A percentile compares a stretch with the other conserved stretches of the same genome.
These are phyloP conservation scores for Dendroctonus valens DNA, from an alignment of 1,140 invertebrate species.

Conservation along the genomic window DNA sequence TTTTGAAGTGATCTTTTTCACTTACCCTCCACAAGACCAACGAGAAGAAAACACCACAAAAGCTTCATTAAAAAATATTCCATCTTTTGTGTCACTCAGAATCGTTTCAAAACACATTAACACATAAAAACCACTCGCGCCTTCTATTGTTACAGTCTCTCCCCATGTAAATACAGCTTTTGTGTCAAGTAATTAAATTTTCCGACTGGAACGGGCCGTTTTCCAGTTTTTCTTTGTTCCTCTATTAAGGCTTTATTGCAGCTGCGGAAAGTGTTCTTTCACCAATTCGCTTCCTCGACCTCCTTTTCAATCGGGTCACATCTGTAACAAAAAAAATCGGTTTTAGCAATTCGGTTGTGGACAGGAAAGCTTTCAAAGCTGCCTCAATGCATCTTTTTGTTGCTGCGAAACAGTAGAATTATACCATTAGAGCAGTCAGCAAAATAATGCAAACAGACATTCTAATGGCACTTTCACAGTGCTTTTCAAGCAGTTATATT, in stretches of 20 bases:
- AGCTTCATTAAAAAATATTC: slow-evolving; percentile 25
- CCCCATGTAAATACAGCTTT: slow-evolving; percentile 31
- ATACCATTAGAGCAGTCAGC: no score
- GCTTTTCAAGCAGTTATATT: no score
- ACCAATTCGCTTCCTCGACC: no score
- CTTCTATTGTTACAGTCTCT: slow-evolving; percentile 25
- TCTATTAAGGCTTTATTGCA: slow-evolving; percentile 7
- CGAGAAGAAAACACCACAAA: slow-evolving; percentile 13
- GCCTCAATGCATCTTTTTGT: no score
- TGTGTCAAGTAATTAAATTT: slow-evolving; percentile 28
- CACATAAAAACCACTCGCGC: slow-evolving; percentile 26
- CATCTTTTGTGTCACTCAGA: slow-evolving; percentile 18
- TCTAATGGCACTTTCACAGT: no score
- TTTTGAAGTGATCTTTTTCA: not conserved
- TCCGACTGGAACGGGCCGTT: slow-evolving; percentile 24
- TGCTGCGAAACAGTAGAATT: no score
- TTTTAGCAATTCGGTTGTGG: no score
- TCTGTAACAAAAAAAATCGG: no score
- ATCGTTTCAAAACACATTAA: slow-evolving; percentile 28
- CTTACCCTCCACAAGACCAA: slow-evolving; percentile 19
- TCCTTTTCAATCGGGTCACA: no score
- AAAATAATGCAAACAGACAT: no score
- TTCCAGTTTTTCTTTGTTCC: slow-evolving; percentile 20
- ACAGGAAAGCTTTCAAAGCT: no score
- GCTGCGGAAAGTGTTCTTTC: not conserved